phyloP scores from a whole-genome alignment of 2,888 invertebrate genomes.

The Dryocosmus kuriphilus region DNA sequence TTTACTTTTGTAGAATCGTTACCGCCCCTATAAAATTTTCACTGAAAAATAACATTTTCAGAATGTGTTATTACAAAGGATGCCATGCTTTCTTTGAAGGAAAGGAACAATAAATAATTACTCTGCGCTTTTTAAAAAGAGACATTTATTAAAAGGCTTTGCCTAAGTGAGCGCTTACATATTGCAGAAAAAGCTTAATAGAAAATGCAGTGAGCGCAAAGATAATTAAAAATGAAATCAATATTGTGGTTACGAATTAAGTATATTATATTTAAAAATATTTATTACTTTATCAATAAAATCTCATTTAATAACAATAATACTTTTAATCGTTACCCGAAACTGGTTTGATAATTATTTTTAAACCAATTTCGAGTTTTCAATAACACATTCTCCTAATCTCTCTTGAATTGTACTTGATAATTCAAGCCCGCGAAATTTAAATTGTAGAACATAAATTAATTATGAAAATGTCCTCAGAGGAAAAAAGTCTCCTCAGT shows the following conservation, averaged over 20 bases:
- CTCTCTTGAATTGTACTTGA: neutral
- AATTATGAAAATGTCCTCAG: neutral
- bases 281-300: slow-evolving; percentile 17
- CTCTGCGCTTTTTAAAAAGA: neutral
- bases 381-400: neutral
- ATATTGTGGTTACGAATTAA: neutral
- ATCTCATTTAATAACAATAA: slow-evolving; percentile 24
- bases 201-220: too few species aligned
- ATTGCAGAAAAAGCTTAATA: too few species aligned
- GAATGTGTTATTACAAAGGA: neutral
- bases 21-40: too few species aligned
- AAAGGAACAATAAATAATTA: neutral
- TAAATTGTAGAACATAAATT: neutral
- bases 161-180: too few species aligned
- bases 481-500: neutral
- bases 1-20: too few species aligned
- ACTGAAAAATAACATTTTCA: neutral
- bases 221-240: slow-evolving; percentile 8
- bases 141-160: neutral
- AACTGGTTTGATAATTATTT: too few species aligned
- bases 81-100: neutral
- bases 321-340: too few species aligned
- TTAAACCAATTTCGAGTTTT: too few species aligned
- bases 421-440: neutral
- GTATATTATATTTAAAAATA: neutral